Evolutionary conservation across 2,797 vertebrate species (phyloP).

Genomic region (Pteronotus mesoamericanus): DNA sequence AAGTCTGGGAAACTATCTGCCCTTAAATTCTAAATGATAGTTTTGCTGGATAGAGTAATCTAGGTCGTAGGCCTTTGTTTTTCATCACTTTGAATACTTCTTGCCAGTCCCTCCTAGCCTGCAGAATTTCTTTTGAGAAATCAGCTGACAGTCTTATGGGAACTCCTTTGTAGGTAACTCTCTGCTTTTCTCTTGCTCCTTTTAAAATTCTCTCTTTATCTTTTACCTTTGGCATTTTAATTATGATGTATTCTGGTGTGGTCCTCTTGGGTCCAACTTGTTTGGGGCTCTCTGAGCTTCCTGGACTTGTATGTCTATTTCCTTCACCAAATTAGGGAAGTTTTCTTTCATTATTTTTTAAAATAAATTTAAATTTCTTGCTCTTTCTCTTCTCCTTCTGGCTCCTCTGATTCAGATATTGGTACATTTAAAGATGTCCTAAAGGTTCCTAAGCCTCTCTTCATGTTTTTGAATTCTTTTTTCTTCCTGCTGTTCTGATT

Average conservation of each 20-base stretch:
- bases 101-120: background rate
- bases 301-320: background rate
- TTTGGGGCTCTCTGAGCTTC: background rate
- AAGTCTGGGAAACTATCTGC: background rate
- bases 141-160: no score
- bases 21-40: background rate
- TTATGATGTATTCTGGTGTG: background rate
- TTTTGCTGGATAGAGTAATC: background rate
- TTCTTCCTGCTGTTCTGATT: background rate
- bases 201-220: background rate
- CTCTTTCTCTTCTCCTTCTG: background rate
- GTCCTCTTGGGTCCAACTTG: background rate
- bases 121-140: no score
- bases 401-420: background rate
- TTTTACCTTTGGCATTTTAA: background rate
- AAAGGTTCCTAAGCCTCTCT: background rate
- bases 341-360: background rate
- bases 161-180: background rate
- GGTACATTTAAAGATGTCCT: background rate
- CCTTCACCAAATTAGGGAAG: background rate
- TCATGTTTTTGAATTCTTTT: background rate
- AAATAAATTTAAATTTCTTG: background rate
- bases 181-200: background rate
- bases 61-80: background rate
- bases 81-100: background rate